Conservation (phyloP, 64 coral and sea anemone species). For the Stichodactyla helianthus region DNA sequence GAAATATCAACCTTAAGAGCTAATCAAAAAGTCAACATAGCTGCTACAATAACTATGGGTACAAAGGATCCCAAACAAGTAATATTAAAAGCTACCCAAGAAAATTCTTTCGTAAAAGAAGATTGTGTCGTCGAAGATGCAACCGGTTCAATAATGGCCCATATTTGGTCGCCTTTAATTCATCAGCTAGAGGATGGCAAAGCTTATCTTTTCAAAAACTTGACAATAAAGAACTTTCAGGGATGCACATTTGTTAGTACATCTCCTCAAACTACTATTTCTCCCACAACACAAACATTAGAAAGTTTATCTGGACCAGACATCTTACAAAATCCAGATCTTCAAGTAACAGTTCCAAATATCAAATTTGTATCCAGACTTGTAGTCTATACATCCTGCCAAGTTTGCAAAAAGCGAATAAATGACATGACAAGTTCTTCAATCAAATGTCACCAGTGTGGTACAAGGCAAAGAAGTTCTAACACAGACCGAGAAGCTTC, state of each 20-base stretch:
- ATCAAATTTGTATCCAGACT: slow-evolving; percentile 35
- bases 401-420: slow-evolving; percentile 36
- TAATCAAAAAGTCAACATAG: slow-evolving; percentile 41
- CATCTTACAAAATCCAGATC: slow-evolving; percentile 23
- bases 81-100: slow-evolving; percentile 32
- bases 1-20: slow-evolving; percentile 29
- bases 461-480: slow-evolving; percentile 21
- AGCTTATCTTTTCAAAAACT: slow-evolving; percentile 30
- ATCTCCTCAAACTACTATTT: slow-evolving; percentile 29
- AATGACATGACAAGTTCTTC: slow-evolving; percentile 1
- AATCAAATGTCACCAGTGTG: slow-evolving; percentile 18
- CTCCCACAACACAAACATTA: slow-evolving; percentile 23
- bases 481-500: slow-evolving; percentile 15
- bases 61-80: slow-evolving; percentile 27
- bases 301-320: slow-evolving; percentile 19
- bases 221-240: slow-evolving; percentile 38
- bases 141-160: slow-evolving; percentile 29
- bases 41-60: slow-evolving; percentile 38
- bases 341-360: slow-evolving; percentile 20
- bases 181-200: slow-evolving; percentile 24
- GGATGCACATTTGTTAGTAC: slow-evolving; percentile 32
- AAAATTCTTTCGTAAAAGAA: slow-evolving; percentile 40
- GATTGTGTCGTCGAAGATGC: slow-evolving; percentile 43
- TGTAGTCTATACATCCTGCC: slow-evolving; percentile 27
- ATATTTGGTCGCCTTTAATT: slow-evolving; percentile 30